phyloP scores from a whole-genome alignment of 2,888 invertebrate genomes.

The Ptycholaimellus sp. region DNA sequence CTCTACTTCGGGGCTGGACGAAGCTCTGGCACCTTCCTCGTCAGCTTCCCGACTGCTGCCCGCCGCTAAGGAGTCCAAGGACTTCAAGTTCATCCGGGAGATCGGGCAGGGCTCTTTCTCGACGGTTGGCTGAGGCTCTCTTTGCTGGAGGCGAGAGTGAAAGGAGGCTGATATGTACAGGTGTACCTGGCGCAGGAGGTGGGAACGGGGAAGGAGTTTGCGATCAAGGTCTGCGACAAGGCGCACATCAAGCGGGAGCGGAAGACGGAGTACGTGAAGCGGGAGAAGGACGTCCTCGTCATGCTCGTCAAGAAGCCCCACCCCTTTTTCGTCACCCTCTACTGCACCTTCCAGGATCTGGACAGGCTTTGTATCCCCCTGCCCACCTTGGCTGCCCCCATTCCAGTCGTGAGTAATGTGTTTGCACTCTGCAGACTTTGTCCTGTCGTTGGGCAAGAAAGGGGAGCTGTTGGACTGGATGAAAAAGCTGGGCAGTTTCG shows the following conservation, averaged over 20 bases:
- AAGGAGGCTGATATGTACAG: slow-evolving; percentile 24
- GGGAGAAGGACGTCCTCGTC: slow-evolving; percentile 79
- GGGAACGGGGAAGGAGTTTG: slow-evolving; percentile 64
- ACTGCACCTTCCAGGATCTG: slow-evolving; percentile 82
- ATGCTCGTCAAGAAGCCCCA: slow-evolving; percentile 43
- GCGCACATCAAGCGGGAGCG: slow-evolving; percentile 66
- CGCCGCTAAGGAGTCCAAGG: no score
- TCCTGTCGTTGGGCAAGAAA: slow-evolving; percentile 71
- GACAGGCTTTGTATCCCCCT: slow-evolving; percentile 46
- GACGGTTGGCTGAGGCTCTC: slow-evolving; percentile 37
- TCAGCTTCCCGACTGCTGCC: no score
- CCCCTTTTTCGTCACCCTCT: slow-evolving; percentile 72
- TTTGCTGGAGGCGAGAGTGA: neutral
- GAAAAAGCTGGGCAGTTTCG: slow-evolving; percentile 65
- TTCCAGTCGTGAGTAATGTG: neutral
- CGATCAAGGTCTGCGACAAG: slow-evolving; percentile 93
- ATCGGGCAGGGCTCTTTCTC: slow-evolving; percentile 95
- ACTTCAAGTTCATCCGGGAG: slow-evolving; percentile 77
- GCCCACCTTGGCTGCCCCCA: neutral
- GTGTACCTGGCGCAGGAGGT: slow-evolving; percentile 75
- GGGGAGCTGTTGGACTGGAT: slow-evolving; percentile 80
- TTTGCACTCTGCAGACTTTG: slow-evolving; percentile 43
- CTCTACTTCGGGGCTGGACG: no score
- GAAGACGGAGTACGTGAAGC: slow-evolving; percentile 59
- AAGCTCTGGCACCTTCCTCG: no score